These are phyloP conservation scores for Microdon myrmicae DNA, from an alignment of 2,888 invertebrate species.

Conservation along the genomic window DNA sequence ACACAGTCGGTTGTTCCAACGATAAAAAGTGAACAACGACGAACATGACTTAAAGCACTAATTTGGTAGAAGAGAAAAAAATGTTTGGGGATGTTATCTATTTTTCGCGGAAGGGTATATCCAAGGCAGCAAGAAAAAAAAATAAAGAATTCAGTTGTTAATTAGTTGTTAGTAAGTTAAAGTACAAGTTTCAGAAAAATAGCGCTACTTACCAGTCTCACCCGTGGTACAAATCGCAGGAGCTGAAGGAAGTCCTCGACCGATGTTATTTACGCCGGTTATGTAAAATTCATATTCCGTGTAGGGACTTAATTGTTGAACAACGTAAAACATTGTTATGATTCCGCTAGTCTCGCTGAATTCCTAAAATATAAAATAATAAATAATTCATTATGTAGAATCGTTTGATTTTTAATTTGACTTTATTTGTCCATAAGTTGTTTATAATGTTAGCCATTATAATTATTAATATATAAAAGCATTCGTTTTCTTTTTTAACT, in stretches of 20 bases:
- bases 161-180: neutral
- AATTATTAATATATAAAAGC: too few species aligned
- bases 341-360: conserved; percentile 94
- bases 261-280: conserved; percentile 93
- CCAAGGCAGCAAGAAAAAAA: conserved; percentile 58
- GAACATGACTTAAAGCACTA: too few species aligned
- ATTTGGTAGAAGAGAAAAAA: too few species aligned
- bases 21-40: too few species aligned
- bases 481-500: too few species aligned
- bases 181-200: conserved; percentile 6
- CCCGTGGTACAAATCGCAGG: conserved; percentile 94
- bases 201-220: conserved; percentile 84
- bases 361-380: conserved; percentile 70
- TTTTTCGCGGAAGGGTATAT: conserved; percentile 14
- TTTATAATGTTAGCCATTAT: too few species aligned
- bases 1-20: too few species aligned
- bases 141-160: conserved; percentile 58
- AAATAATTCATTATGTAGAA: conserved; percentile 4
- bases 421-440: too few species aligned
- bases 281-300: conserved; percentile 97
- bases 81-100: too few species aligned
- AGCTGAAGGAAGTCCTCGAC: conserved; percentile 88
- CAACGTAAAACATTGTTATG: conserved; percentile 91
- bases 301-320: conserved; percentile 89
- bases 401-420: too few species aligned